Evolutionary conservation across 2,797 vertebrate genomes (phyloP).

Genomic region (Australoheros facetus): DNA sequence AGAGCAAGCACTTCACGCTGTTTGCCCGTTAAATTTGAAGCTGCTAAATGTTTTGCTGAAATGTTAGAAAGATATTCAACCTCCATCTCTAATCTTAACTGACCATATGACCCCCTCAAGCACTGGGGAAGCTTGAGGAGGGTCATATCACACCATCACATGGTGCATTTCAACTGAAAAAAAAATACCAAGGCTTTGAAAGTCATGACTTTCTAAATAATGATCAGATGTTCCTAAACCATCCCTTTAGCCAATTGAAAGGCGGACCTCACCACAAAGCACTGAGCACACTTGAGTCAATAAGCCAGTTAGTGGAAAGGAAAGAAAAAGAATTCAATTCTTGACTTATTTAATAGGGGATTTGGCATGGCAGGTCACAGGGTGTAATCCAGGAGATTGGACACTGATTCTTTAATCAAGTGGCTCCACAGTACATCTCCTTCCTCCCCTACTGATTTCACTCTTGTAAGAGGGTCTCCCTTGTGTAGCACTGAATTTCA

Average conservation of each 20-base stretch:
- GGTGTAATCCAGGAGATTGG: conserved; percentile 76
- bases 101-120: conserved; percentile 48
- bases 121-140: conserved; percentile 2
- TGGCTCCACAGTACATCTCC: conserved; percentile 56
- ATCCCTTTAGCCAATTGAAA: conserved; percentile 59
- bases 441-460: conserved; percentile 29
- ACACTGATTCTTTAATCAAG: conserved; percentile 76
- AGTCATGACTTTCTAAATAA: conserved; percentile 55
- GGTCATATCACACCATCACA: conserved; percentile 39
- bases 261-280: conserved; percentile 50
- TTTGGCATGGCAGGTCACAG: conserved; percentile 70
- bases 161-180: conserved; percentile 27
- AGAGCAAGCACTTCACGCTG: conserved; percentile 42
- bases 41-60: conserved; percentile 59
- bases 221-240: conserved; percentile 56
- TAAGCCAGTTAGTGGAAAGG: conserved; percentile 68
- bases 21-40: conserved; percentile 36
- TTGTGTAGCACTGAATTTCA: conserved; percentile 65
- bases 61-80: conserved; percentile 53
- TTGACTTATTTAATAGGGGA: conserved; percentile 72
- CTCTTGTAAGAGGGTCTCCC: conserved; percentile 52
- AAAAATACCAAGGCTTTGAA: conserved; percentile 33
- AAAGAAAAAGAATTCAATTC: conserved; percentile 63
- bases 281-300: conserved; percentile 63
- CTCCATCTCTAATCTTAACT: conserved; percentile 65